Evolutionary conservation across 2,888 invertebrate genomes (phyloP), one percentile per base, ranked within the genome.

Genomic region (Loripinus fragilis): DNA sequence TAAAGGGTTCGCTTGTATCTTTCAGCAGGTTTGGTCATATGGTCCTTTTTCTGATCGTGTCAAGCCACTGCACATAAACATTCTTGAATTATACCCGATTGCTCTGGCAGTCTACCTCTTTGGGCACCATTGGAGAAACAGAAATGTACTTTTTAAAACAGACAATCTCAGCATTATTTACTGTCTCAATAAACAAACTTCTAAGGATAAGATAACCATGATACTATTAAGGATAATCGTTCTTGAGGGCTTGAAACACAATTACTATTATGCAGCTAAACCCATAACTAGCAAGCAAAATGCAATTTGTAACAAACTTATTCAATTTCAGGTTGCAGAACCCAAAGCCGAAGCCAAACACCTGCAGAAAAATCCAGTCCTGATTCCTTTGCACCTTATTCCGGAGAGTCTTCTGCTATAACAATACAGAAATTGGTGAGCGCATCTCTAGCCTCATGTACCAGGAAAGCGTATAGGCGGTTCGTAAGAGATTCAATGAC

Each of bases 101-200:
- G 12, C 38, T 38, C 12, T 38, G 20, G 48, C 48, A 48, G 60
- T 79, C 20, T 42, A 10, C 30, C 15, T 71, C 71, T 67, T 60
- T 60, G 74, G 7, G 7, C 71, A 17, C 2, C 5, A 0, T 78
- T 71, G 78, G 30, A n/a, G 60, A 77, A 77, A 20, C 42, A 48
- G 55, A 72, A 76, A 74, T 74, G 68, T 68, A 17, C 35, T 79
- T 28, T 74, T 82, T 41, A 33, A 74, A 35, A 60, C 71, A 38
- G 77, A 77, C n/a, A 77, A 77, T 45, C 28, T 67, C 12, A 28
- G 69, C 2, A 69, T 70, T 65, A 74, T 78, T 17, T 28, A 74
- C 41, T 78, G 78, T 35, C 20, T 78, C 2, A 78, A 74, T 30
- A 71, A 74, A 41, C 78, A 78, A 33, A 38, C 38, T 38, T 38